These are phyloP conservation scores for Asbolus verrucosus DNA, from an alignment of 1,140 invertebrate species.

Conservation along the genomic window DNA sequence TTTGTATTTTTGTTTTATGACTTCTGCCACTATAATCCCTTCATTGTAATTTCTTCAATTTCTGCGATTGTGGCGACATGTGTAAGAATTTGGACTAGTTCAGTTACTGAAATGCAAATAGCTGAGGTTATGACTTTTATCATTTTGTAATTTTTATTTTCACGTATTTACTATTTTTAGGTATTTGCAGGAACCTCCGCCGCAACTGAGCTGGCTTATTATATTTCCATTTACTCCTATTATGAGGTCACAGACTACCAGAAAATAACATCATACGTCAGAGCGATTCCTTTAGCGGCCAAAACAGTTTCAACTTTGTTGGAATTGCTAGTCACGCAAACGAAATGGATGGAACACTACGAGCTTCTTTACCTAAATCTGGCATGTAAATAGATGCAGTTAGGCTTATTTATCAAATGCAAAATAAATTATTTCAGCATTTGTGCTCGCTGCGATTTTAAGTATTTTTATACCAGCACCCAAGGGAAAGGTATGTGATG, in stretches of 20 bases:
- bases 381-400: background rate
- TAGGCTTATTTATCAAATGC: background rate
- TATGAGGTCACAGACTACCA: conserved; percentile 6
- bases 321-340: background rate
- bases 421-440: background rate
- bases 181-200: conserved; percentile 4
- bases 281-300: conserved; percentile 12
- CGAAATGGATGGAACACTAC: background rate
- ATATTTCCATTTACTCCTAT: conserved; percentile 17
- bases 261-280: background rate
- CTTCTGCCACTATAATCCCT: background rate
- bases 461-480: conserved; percentile 15
- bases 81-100: background rate
- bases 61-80: background rate
- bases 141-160: background rate
- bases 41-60: background rate
- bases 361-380: conserved; percentile 1
- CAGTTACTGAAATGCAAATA: background rate
- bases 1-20: conserved; percentile 1
- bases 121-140: background rate
- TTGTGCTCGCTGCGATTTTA: background rate
- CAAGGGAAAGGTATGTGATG: background rate
- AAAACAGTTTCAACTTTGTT: background rate
- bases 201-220: conserved; percentile 27
- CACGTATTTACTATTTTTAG: background rate